phyloP scores from a whole-genome alignment of 1,140 invertebrate genomes.

The Drosophila pandora region DNA sequence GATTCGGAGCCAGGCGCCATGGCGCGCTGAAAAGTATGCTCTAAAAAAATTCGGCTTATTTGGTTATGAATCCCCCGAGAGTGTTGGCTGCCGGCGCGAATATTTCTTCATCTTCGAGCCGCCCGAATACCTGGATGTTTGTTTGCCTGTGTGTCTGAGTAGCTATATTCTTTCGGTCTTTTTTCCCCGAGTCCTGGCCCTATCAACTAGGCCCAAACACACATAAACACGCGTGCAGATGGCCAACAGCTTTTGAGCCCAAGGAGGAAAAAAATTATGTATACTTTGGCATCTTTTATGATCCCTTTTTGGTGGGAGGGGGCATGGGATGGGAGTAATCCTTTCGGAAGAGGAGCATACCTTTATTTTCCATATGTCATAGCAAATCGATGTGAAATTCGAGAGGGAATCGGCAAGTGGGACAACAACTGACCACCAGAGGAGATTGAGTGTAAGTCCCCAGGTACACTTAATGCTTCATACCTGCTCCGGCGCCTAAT shows the following conservation, averaged over 20 bases:
- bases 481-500: constrained; percentile 9
- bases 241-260: constrained; percentile 46
- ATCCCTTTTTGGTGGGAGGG: constrained; percentile 31
- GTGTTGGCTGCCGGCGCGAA: constrained; percentile 55
- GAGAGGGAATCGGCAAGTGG: constrained; percentile 15
- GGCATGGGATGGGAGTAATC: constrained; percentile 47
- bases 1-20: constrained; percentile 14
- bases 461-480: constrained; percentile 1
- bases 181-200: constrained; percentile 1
- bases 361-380: constrained; percentile 14
- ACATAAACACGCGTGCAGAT: constrained; percentile 15
- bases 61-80: constrained; percentile 77
- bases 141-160: constrained; percentile 43
- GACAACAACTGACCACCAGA: neutral
- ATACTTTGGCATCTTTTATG: constrained; percentile 62
- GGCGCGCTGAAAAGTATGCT: constrained; percentile 52
- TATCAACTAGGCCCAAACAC: constrained; percentile 41
- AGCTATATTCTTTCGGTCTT: constrained; percentile 11
- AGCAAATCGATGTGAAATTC: constrained; percentile 32
- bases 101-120: constrained; percentile 63
- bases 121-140: constrained; percentile 63
- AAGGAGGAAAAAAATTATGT: constrained; percentile 35
- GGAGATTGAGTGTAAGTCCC: neutral
- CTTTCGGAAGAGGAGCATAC: constrained; percentile 26
- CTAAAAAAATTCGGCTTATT: constrained; percentile 76